Conservation (phyloP, 2,797 vertebrate species). For the Melanotaenia maccullochi region DNA sequence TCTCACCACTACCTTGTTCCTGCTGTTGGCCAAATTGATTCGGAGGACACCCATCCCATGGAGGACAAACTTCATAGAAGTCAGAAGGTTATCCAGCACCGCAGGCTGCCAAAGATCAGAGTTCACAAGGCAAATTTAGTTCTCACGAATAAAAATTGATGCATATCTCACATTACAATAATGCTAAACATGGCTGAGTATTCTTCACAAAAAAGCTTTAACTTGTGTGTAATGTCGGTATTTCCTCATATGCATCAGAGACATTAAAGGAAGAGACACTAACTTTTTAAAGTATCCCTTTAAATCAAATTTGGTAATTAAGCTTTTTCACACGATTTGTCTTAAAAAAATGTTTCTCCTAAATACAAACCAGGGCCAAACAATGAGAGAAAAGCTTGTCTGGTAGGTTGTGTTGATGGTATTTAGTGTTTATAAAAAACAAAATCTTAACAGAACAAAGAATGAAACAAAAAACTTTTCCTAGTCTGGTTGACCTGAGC, state of each 20-base stretch:
- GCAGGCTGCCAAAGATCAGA: slow-evolving; percentile 72
- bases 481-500: not conserved
- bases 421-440: not conserved
- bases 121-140: slow-evolving; percentile 24
- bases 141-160: not conserved
- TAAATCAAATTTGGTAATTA: not conserved
- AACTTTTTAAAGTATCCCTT: not conserved
- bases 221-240: too few species aligned
- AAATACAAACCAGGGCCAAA: not conserved
- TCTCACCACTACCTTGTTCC: slow-evolving; percentile 76
- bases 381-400: not conserved
- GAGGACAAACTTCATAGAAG: slow-evolving; percentile 86
- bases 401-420: not conserved
- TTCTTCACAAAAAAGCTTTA: not conserved
- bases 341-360: not conserved
- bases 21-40: slow-evolving; percentile 82
- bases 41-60: slow-evolving; percentile 85
- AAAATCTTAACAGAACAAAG: not conserved
- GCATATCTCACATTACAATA: not conserved
- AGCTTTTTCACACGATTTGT: not conserved
- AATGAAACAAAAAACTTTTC: not conserved
- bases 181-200: not conserved
- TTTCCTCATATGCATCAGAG: not conserved
- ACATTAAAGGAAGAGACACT: not conserved
- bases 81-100: slow-evolving; percentile 85